Percentiles rank a stretch among this genome's conserved stretches.
Conservation (phyloP, 1,140 invertebrate genomes). For the Temnothorax longispinosus region DNA sequence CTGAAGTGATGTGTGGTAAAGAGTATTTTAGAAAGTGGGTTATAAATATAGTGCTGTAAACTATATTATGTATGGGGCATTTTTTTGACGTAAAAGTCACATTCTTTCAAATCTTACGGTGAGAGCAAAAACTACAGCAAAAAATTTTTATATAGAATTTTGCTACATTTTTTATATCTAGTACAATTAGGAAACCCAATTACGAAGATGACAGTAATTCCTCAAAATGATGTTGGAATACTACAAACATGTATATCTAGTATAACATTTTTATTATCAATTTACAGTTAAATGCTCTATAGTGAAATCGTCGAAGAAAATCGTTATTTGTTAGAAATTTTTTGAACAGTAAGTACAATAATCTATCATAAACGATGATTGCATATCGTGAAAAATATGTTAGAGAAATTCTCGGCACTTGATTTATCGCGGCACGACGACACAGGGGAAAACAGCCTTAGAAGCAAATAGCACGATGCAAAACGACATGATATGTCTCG, state of each 20-base stretch:
- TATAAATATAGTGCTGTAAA: background rate
- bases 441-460: background rate
- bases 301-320: background rate
- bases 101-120: background rate
- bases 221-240: background rate
- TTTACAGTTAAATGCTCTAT: background rate
- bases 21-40: slow-evolving; percentile 11
- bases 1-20: background rate
- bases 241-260: background rate
- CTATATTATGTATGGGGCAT: background rate
- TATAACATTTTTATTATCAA: background rate
- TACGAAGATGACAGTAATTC: background rate
- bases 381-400: background rate
- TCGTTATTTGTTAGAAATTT: background rate
- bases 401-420: background rate
- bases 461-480: background rate
- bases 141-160: background rate
- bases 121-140: background rate
- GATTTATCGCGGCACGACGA: background rate
- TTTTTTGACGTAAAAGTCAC: background rate
- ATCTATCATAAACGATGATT: background rate
- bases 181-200: background rate
- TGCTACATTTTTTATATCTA: background rate
- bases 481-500: slow-evolving; percentile 48
- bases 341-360: background rate